These are phyloP conservation scores for Scaptomyza graminum DNA, from an alignment of 1,140 invertebrate genomes.

Conservation along the genomic window DNA sequence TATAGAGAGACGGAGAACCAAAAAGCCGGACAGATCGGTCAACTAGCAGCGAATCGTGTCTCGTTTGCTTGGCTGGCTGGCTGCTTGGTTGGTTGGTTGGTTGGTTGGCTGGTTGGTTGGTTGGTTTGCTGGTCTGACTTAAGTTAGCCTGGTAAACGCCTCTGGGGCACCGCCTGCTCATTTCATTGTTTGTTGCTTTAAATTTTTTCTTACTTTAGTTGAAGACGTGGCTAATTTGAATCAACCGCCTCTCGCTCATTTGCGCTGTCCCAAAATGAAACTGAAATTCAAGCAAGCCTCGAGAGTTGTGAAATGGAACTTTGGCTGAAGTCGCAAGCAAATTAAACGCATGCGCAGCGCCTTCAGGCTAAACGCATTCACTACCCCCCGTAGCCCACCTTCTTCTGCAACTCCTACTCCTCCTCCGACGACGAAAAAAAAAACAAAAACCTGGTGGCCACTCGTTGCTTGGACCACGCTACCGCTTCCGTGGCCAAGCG, in stretches of 20 bases:
- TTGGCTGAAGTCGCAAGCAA: constrained; percentile 41
- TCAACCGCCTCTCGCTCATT: constrained; percentile 80
- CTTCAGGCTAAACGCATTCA: constrained; percentile 57
- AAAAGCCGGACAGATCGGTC: constrained; percentile 17
- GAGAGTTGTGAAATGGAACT: neutral
- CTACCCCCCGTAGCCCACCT: constrained; percentile 14
- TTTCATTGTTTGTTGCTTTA: constrained; percentile 79
- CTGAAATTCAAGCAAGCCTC: constrained; percentile 58
- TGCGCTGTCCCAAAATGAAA: constrained; percentile 80
- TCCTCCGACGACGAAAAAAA: constrained; percentile 4
- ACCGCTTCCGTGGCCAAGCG: constrained; percentile 64
- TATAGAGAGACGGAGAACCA: constrained; percentile 56
- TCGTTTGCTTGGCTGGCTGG: constrained; percentile 54
- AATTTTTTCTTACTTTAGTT: constrained; percentile 38
- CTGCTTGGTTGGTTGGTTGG: constrained; percentile 32
- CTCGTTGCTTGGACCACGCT: constrained; percentile 21
- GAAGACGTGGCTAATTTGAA: constrained; percentile 81
- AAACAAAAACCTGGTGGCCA: constrained; percentile 53
- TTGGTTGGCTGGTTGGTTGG: constrained; percentile 18
- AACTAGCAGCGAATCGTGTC: constrained; percentile 45
- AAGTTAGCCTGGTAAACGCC: constrained; percentile 70
- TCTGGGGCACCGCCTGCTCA: constrained; percentile 75
- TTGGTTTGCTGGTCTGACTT: constrained; percentile 31
- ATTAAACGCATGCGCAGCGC: constrained; percentile 76
- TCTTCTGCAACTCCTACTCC: too few species aligned